Percentiles rank a stretch among this genome's conserved stretches.
Evolutionary conservation across 2,797 vertebrate genomes (phyloP).

Genomic region (Tapera naevia): DNA sequence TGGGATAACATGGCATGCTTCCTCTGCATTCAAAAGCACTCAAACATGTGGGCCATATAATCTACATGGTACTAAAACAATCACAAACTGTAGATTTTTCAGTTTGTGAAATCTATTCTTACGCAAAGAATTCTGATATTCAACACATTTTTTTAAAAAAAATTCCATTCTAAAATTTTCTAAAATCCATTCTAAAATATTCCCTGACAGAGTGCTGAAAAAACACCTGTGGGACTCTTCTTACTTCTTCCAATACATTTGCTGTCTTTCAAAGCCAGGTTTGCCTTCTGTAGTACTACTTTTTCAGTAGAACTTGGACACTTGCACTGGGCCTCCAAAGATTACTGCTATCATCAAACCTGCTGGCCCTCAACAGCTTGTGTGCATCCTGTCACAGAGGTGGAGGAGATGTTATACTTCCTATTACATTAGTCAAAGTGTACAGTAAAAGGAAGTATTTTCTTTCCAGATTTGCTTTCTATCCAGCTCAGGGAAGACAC

Average conservation of each 20-base stretch:
- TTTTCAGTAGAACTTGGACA: not conserved
- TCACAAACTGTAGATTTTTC: not conserved
- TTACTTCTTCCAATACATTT: not conserved
- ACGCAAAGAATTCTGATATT: not conserved
- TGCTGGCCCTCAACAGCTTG: not conserved
- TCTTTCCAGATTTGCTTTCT: constrained; percentile 63
- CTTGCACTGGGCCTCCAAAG: not conserved
- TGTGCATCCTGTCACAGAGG: constrained; percentile 27
- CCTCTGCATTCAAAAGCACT: not conserved
- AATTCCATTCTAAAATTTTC: not conserved
- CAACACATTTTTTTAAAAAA: not conserved
- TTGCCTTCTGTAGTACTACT: not conserved
- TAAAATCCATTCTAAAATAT: not conserved
- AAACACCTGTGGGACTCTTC: not conserved
- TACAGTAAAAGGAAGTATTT: constrained; percentile 62
- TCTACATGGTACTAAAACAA: not conserved
- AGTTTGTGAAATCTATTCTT: not conserved
- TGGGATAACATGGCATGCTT: not conserved
- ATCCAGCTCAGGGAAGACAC: constrained; percentile 31
- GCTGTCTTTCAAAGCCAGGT: not conserved
- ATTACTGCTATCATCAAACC: not conserved
- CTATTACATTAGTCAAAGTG: constrained; percentile 36
- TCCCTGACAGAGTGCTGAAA: not conserved
- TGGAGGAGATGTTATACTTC: constrained; percentile 58
- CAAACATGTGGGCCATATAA: rapidly evolving